Evolutionary conservation across 2,888 invertebrate genomes (phyloP).

Genomic region (Pristionchus exspectatus): DNA sequence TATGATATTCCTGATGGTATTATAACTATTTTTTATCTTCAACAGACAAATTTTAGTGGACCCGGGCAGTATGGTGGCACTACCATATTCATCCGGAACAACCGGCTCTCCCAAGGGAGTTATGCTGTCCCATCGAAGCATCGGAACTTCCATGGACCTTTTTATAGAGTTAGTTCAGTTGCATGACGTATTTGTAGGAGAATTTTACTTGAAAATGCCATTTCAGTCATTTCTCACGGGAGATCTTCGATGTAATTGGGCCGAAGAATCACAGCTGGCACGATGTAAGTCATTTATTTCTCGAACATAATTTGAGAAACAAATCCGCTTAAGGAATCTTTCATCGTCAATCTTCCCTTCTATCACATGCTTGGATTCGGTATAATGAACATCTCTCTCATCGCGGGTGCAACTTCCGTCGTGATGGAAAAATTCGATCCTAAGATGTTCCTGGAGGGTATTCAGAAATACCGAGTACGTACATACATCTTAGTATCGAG

Average conservation of each 20-base stretch:
- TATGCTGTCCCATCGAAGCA: slow-evolving; percentile 69
- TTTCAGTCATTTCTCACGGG: slow-evolving; percentile 37
- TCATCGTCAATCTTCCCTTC: slow-evolving; percentile 71
- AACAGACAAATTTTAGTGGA: background rate
- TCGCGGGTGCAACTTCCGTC: slow-evolving; percentile 70
- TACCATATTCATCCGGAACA: slow-evolving; percentile 83
- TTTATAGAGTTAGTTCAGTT: slow-evolving; percentile 56
- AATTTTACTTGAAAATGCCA: background rate
- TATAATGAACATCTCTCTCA: slow-evolving; percentile 59
- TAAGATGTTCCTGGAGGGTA: slow-evolving; percentile 65
- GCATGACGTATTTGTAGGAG: background rate
- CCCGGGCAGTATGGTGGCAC: slow-evolving; percentile 58
- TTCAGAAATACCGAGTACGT: slow-evolving; percentile 67
- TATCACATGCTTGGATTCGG: slow-evolving; percentile 76
- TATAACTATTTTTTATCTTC: background rate
- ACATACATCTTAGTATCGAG: too few relatives aligned
- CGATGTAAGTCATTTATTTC: background rate
- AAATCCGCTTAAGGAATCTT: slow-evolving; percentile 58
- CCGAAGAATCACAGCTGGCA: slow-evolving; percentile 21
- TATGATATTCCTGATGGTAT: slow-evolving; percentile 33
- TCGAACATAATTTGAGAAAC: background rate
- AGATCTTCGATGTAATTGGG: background rate
- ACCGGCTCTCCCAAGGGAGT: slow-evolving; percentile 75
- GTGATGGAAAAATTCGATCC: slow-evolving; percentile 72
- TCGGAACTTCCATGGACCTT: slow-evolving; percentile 67